A percentile compares a stretch with the other conserved stretches of the same genome.
Conservation (phyloP, 2,113 vertebrate species). For the human (Homo sapiens) region DNA sequence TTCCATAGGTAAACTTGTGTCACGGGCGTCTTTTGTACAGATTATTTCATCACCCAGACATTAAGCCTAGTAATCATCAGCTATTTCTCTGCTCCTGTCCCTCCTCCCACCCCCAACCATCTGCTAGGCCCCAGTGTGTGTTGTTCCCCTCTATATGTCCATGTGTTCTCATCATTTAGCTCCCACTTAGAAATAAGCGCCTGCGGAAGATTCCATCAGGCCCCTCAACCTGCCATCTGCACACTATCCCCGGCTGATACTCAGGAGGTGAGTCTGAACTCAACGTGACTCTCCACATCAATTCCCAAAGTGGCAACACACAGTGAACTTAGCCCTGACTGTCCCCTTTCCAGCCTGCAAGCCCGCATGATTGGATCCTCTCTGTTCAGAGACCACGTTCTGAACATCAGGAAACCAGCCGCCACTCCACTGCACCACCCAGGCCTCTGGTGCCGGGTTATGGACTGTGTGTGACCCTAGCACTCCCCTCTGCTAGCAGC, state of each 20-base stretch:
- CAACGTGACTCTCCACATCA: too few relatives aligned
- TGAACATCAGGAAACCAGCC: background rate
- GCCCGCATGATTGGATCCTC: background rate
- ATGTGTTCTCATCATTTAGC: too few relatives aligned
- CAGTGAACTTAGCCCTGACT: background rate
- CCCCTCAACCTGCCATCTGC: too few relatives aligned
- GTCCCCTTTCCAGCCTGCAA: rapidly evolving
- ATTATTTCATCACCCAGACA: too few relatives aligned
- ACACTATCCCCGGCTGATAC: background rate
- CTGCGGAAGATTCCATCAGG: rapidly evolving
- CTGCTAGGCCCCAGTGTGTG: too few relatives aligned
- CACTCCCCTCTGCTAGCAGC: background rate
- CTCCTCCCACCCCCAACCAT: too few relatives aligned
- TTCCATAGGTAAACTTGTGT: too few relatives aligned
- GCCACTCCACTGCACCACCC: background rate
- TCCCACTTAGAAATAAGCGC: too few relatives aligned
- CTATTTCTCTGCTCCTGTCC: too few relatives aligned
- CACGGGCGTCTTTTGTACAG: too few relatives aligned
- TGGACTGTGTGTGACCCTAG: background rate
- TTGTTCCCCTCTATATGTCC: too few relatives aligned
- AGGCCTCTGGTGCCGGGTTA: background rate
- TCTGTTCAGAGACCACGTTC: background rate
- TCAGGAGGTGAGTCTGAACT: background rate
- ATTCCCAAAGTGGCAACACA: background rate
- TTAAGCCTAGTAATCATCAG: too few relatives aligned